Percentiles rank a stretch among this genome's conserved stretches.
phyloP scores from a whole-genome alignment of 2,797 vertebrate species.

The Crenichthys baileyi region DNA sequence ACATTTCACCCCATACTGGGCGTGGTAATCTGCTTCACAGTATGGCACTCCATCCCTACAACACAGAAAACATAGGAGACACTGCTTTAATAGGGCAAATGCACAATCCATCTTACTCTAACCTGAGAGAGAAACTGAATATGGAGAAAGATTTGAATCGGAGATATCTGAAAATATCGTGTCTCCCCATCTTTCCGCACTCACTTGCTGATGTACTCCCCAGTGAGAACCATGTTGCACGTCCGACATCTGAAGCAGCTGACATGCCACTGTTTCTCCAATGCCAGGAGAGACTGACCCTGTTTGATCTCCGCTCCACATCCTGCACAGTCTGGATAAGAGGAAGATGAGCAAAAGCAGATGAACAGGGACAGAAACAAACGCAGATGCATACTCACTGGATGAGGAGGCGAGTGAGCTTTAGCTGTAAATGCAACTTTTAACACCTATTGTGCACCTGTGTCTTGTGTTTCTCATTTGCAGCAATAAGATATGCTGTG shows the following conservation, averaged over 20 bases:
- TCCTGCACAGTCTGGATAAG: constrained; percentile 89
- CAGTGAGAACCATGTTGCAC: constrained; percentile 92
- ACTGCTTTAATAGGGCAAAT: background rate
- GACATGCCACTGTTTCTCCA: constrained; percentile 99
- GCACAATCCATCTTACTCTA: background rate
- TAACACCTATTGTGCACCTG: background rate
- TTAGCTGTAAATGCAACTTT: background rate
- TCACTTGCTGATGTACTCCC: constrained; percentile 99
- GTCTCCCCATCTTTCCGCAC: constrained; percentile 41
- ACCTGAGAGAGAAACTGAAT: background rate
- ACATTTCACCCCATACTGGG: constrained; percentile 97
- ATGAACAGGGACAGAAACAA: background rate
- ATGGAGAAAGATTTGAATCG: background rate
- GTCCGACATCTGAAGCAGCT: constrained; percentile 98
- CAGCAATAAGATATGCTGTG: background rate
- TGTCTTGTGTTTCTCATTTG: background rate
- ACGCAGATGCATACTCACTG: background rate
- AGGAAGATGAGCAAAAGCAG: background rate
- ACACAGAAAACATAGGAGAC: constrained; percentile 33
- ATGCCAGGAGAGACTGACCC: constrained; percentile 93
- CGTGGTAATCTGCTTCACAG: constrained; percentile 97
- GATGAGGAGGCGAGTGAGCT: background rate
- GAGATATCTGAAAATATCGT: background rate
- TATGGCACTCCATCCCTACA: constrained; percentile 94
- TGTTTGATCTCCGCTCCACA: constrained; percentile 97